Base-by-base conservation (phyloP, 2,797 vertebrate genomes). In the Muraenolepis orangiensis region DNA sequence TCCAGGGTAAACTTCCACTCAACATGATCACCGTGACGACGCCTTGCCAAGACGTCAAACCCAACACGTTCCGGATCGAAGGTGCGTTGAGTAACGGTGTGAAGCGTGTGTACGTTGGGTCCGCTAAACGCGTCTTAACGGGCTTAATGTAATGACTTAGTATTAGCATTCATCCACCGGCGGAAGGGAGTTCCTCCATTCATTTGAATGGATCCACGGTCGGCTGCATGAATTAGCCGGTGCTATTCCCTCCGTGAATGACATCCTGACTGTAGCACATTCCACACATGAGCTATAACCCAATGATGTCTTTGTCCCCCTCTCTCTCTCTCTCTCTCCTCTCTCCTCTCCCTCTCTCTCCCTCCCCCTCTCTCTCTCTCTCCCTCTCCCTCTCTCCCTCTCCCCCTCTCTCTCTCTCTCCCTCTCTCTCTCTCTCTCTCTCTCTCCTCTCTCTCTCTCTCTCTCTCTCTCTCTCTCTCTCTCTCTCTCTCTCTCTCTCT, bases 1-100 rank as follows among this genome's bases (percentile, higher is more conserved):
- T 71, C 2, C 93, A 99, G 98, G 97, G 97, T 0, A 98, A 99
- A 90, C 95, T 99, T 85, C 95, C 96, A 0, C 95, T 99, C 78
- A 97, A 96, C 46, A 95, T 96, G 86, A 87, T 99, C 68, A 94
- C 91, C 11, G 92, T 98, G 87, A 95, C 95, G 61, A 95, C 96
- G 66, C 96, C 97, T 74, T 96, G 96, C 85, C 94, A 95, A 0
- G 95, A 96, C 23, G 93, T 97, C 76, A 94, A 94, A 86, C 94
- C 91, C 51, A 95, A 94, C 85, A 96, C 96, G 0, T 99, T 99
- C 80, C 90, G 95, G 81, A 97, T 99, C 2, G 96, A 98, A 96
- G 97, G 98, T 99, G 89, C 26, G 7, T 11, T 28, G 28, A 26
- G 28, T 14, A 12, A 28, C 46, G 18, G 46, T n/a, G 46, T 51